These are phyloP conservation scores for Eupithecia pulchellata DNA, from an alignment of 2,888 invertebrate genomes.

Conservation along the genomic window DNA sequence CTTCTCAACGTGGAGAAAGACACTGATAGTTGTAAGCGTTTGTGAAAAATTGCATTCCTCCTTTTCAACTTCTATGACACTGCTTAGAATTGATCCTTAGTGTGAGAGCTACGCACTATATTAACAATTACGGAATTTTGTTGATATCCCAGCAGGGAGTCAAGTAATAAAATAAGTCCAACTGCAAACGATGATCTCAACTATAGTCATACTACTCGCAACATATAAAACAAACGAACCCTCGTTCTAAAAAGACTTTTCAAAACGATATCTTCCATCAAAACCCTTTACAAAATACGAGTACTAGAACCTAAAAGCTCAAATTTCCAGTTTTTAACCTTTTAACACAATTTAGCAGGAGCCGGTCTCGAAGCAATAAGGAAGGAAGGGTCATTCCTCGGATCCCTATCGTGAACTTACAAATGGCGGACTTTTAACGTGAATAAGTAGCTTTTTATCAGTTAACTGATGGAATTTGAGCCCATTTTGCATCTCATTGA, in stretches of 20 bases:
- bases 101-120: no score
- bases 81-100: no score
- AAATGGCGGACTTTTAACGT: slow-evolving; percentile 37
- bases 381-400: slow-evolving; percentile 38
- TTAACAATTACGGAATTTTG: no score
- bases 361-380: slow-evolving; percentile 31
- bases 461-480: slow-evolving; percentile 16
- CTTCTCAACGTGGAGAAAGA: not conserved
- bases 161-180: not conserved
- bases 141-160: not conserved
- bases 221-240: not conserved
- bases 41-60: no score
- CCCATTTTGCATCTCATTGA: slow-evolving; percentile 25
- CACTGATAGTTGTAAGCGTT: not conserved
- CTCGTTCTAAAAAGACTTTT: slow-evolving; percentile 1
- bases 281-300: slow-evolving; percentile 6
- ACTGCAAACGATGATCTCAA: not conserved
- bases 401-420: slow-evolving; percentile 40
- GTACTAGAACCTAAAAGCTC: not conserved
- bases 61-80: no score
- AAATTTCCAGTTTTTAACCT: slow-evolving; percentile 18
- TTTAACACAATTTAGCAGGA: slow-evolving; percentile 22
- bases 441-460: slow-evolving; percentile 36
- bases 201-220: no score
- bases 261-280: slow-evolving; percentile 8